Conservation (phyloP, 2,888 invertebrate species). For the Epinotia ramella region DNA sequence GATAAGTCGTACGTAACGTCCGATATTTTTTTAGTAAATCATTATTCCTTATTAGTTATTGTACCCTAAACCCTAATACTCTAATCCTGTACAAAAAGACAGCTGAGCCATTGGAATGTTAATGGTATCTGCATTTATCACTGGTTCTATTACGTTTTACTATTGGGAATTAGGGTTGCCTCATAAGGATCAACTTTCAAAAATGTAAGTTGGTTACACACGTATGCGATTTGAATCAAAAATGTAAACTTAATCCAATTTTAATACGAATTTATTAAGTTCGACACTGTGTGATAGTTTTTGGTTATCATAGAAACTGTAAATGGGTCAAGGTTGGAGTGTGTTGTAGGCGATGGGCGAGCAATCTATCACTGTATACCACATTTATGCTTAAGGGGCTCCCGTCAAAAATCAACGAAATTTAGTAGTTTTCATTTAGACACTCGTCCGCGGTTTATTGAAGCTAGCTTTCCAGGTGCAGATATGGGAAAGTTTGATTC, state of each 20-base stretch:
- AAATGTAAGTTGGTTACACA: not conserved
- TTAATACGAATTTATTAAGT: not conserved
- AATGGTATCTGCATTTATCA: conserved; percentile 73
- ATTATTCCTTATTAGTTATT: conserved; percentile 42
- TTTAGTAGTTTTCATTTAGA: too few relatives aligned
- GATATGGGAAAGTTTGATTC: too few relatives aligned
- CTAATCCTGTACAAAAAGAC: conserved; percentile 64
- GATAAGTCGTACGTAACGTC: conserved; percentile 35
- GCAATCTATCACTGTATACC: too few relatives aligned
- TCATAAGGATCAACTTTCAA: not conserved
- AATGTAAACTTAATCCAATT: not conserved
- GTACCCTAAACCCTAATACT: conserved; percentile 41
- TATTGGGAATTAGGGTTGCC: conserved; percentile 36
- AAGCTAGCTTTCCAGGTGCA: too few relatives aligned
- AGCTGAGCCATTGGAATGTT: conserved; percentile 67
- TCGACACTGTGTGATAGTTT: too few relatives aligned
- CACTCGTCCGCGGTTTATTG: too few relatives aligned
- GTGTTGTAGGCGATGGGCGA: too few relatives aligned
- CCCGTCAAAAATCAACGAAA: too few relatives aligned
- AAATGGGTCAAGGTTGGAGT: too few relatives aligned
- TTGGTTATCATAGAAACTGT: too few relatives aligned
- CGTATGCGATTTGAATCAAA: not conserved
- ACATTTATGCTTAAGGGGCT: too few relatives aligned
- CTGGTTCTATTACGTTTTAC: conserved; percentile 55
- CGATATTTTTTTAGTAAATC: conserved; percentile 39